Conservation (phyloP, 2,888 invertebrate genomes). For the Dasypolia templi region DNA sequence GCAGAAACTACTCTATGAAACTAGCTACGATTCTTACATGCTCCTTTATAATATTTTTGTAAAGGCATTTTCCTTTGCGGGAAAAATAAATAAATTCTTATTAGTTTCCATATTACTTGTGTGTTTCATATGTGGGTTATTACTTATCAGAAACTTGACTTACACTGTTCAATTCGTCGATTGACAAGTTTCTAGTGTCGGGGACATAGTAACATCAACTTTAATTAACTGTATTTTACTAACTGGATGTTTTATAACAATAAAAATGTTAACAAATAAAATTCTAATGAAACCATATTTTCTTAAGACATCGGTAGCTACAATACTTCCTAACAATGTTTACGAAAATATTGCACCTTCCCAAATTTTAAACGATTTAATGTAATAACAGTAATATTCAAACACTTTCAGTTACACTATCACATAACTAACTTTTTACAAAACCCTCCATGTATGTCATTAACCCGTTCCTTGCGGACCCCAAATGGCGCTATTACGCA, state of each 20-base stretch:
- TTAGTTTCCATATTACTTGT: too few species aligned
- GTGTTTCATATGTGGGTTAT: too few species aligned
- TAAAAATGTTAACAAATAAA: neutral
- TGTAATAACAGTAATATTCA: too few species aligned
- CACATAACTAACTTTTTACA: slow-evolving; percentile 38
- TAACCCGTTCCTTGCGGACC: slow-evolving; percentile 26
- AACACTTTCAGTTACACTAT: slow-evolving; percentile 38
- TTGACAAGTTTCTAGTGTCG: neutral
- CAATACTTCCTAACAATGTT: neutral
- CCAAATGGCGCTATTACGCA: slow-evolving; percentile 44
- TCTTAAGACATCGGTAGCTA: neutral
- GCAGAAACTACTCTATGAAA: neutral
- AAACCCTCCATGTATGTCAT: slow-evolving; percentile 18
- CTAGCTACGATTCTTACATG: neutral
- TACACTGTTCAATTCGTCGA: neutral
- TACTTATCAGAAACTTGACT: neutral
- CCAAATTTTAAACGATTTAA: neutral
- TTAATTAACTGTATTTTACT: neutral
- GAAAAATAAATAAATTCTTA: slow-evolving; percentile 7
- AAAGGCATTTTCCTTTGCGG: neutral
- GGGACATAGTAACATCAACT: too few species aligned
- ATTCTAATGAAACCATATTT: neutral
- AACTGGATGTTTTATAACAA: too few species aligned
- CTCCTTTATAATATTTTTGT: slow-evolving; percentile 1
- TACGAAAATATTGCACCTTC: neutral